Evolutionary conservation across 1,140 invertebrate genomes (phyloP).

Genomic region (Maconellicoccus hirsutus): DNA sequence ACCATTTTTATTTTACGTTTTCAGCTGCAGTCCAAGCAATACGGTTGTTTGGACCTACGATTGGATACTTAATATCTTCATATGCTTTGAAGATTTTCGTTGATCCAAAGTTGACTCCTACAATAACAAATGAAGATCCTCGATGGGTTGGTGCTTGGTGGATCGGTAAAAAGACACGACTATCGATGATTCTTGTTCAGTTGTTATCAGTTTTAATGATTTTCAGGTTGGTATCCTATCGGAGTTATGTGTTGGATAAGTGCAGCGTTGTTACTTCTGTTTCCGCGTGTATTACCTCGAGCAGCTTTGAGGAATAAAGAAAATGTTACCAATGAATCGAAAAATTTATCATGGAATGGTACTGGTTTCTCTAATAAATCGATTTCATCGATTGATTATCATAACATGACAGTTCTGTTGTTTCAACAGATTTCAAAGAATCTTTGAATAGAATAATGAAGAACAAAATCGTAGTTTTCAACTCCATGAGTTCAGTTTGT

Average conservation of each 20-base stretch:
- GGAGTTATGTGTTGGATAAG: conserved; percentile 21
- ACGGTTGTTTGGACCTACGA: conserved; percentile 55
- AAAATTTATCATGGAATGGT: background rate
- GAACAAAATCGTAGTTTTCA: conserved; percentile 23
- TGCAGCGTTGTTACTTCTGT: conserved; percentile 13
- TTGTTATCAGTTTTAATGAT: background rate
- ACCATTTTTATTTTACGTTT: conserved; percentile 25
- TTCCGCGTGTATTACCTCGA: conserved; percentile 27
- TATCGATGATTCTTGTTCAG: too few relatives aligned
- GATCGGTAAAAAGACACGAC: conserved; percentile 54
- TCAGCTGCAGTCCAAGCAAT: conserved; percentile 54
- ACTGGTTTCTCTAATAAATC: background rate
- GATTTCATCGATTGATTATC: too few relatives aligned
- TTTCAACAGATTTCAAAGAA: conserved; percentile 24
- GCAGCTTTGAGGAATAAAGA: conserved; percentile 25
- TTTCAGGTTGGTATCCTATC: conserved; percentile 30
- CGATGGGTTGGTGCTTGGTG: conserved; percentile 69
- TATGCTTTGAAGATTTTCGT: conserved; percentile 56
- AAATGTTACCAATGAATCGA: background rate
- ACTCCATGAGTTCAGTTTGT: conserved; percentile 22
- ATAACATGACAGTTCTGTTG: too few relatives aligned
- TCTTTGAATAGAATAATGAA: conserved; percentile 22
- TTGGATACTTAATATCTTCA: conserved; percentile 54
- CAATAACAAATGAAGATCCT: conserved; percentile 53
- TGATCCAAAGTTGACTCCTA: conserved; percentile 51